Base-by-base conservation (phyloP, 1,140 invertebrate species). In the Lutraria rhynchaena region DNA sequence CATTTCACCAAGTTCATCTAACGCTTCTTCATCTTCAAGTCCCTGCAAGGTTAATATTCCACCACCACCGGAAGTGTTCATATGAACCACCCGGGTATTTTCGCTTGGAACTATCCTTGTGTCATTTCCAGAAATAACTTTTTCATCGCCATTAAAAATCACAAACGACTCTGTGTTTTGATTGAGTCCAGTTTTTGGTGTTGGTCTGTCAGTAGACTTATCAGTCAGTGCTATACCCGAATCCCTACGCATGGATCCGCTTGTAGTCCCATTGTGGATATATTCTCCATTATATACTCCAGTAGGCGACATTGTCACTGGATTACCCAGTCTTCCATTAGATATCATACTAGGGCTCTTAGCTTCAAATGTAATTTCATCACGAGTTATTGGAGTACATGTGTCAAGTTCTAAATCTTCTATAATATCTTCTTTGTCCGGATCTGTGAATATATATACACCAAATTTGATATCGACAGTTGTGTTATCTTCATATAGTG, bases 71-170 rank as follows among this genome's bases (percentile, higher is more conserved):
- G 35, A 46, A 15, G 53, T 67, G n/a, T 70, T 51, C 76, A 70
- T 80, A 22, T 60, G 60, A 15, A 69, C 49, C 33, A 41, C 24
- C 19, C 63, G 46, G 1, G 76, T 33, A 49, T 80, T 80, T 15
- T 35, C 41, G 51, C 67, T 77, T 65, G 76, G 76, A 53, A 80
- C 65, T 24, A 80, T 70, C 58, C 76, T 31, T 4, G 65, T 70
- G 27, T 80, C 76, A 70, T 80, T 80, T 19, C 76, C 76, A 29
- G 76, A 80, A n/a, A 80, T 80, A 35, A 80, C 65, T 57, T 80
- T 80, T 29, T 69, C 51, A 44, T 70, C 76, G 35, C 76, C 76
- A 31, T 80, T 70, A 31, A 80, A 80, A 13, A 80, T 80, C 46
- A 80, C 76, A 63, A 80, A 70, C n/a, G 76, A 58, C 33, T 80